These are phyloP conservation scores for Drosophila tristis DNA, from an alignment of 1,140 invertebrate species.

Conservation along the genomic window DNA sequence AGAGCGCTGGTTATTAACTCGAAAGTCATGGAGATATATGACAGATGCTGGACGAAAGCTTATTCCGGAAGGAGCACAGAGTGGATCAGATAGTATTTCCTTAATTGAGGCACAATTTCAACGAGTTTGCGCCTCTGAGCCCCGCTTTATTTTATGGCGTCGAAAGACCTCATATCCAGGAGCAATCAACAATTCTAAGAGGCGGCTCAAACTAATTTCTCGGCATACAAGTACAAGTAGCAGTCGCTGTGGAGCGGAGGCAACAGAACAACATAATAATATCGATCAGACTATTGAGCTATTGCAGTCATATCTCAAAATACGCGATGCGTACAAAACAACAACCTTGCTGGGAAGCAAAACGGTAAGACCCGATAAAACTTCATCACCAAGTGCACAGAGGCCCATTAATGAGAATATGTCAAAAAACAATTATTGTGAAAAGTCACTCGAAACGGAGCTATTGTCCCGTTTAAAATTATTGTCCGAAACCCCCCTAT, in stretches of 20 bases:
- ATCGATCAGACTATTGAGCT: conserved; percentile 60
- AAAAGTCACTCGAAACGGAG: conserved; percentile 4
- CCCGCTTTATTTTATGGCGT: conserved; percentile 90
- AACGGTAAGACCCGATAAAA: conserved; percentile 74
- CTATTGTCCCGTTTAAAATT: conserved; percentile 44
- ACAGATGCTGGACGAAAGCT: conserved; percentile 93
- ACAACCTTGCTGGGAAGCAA: conserved; percentile 66
- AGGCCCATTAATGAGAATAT: conserved; percentile 36
- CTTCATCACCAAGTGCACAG: conserved; percentile 66
- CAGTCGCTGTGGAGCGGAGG: conserved; percentile 86
- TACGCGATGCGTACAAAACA: conserved; percentile 65
- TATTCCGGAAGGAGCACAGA: conserved; percentile 90
- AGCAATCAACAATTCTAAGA: conserved; percentile 84
- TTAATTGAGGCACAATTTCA: conserved; percentile 93
- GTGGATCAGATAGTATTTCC: conserved; percentile 89
- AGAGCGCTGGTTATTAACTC: conserved; percentile 93
- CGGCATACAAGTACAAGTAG: conserved; percentile 41
- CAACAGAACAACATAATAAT: conserved; percentile 34
- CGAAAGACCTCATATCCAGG: conserved; percentile 92
- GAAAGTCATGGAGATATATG: conserved; percentile 96
- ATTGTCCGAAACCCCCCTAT: conserved; percentile 17
- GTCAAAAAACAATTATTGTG: not conserved
- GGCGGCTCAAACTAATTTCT: conserved; percentile 85
- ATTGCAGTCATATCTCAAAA: conserved; percentile 67
- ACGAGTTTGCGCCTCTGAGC: conserved; percentile 90